Percentiles rank a stretch among this genome's conserved stretches.
Conservation (phyloP, 2,113 vertebrate species). For the Brachyhypopomus occidentalis region DNA sequence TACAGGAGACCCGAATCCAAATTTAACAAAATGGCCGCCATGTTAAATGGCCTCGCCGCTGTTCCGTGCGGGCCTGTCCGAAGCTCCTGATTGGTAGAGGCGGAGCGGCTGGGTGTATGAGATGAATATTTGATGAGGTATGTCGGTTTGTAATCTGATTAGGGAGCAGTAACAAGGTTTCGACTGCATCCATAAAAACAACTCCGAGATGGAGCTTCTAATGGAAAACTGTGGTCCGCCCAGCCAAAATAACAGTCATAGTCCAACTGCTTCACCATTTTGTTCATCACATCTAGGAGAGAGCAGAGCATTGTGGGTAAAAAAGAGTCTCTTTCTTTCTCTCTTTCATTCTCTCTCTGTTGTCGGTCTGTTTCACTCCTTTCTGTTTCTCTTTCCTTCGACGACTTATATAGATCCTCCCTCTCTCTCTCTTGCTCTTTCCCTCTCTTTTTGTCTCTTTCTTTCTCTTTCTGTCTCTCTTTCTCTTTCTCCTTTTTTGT, state of each 20-base stretch:
- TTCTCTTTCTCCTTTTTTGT: constrained; percentile 13
- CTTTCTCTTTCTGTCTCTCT: constrained; percentile 3
- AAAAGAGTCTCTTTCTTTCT: not conserved
- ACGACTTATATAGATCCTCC: not conserved
- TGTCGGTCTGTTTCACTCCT: constrained; percentile 6
- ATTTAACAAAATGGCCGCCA: constrained; percentile 50
- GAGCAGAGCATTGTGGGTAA: too few species aligned
- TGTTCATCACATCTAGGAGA: too few species aligned
- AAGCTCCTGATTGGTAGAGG: constrained; percentile 24
- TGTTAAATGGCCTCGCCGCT: constrained; percentile 37
- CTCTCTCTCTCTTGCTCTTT: not conserved
- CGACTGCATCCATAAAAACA: constrained; percentile 45
- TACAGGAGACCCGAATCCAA: not conserved
- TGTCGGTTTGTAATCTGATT: constrained; percentile 79
- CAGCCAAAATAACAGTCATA: not conserved
- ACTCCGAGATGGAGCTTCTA: not conserved
- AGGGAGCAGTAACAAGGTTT: constrained; percentile 78
- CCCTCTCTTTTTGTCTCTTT: not conserved
- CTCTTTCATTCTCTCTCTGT: constrained; percentile 24
- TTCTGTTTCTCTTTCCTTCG: not conserved
- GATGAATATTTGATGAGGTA: constrained; percentile 83
- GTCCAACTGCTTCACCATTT: too few species aligned
- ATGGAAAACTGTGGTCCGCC: not conserved
- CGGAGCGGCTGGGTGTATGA: constrained; percentile 69
- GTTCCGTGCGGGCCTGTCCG: not conserved